Evolutionary conservation across 2,888 invertebrate genomes (phyloP), one percentile per base, ranked within the genome.

Genomic region (Melangyna quadrimaculata): DNA sequence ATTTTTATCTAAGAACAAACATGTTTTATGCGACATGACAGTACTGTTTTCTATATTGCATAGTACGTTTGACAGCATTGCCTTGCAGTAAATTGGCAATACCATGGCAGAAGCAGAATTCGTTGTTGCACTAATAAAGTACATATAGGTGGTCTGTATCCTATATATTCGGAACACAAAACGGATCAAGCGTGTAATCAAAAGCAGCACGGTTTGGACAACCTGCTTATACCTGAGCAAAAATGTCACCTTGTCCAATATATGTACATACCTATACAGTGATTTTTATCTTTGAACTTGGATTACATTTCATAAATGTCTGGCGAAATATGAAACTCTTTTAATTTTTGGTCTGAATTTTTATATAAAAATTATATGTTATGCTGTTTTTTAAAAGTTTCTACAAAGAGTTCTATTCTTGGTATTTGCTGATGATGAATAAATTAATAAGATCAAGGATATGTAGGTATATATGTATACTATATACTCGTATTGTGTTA

Each of bases 241-340:
- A 48, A 48, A 63, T 29, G 37, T 29, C 57, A 55, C 75, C 32
- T 10, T 35, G 12, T 29, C 14, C n/a, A 51, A 35, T 59, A 51
- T 48, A 37, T n/a, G n/a, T n/a, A n/a, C n/a, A n/a, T n/a, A n/a
- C n/a, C n/a, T n/a, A 72, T 27, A 27, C 6, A 4, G 27, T 17
- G 22, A 65, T 43, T 32, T 51, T 51, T 71, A 59, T 40, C 78
- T 83, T 83, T 83, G 78, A 83, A 79, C 83, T 74, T 67, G 73
- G 78, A 65, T 79, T 74, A 45, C 57, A 57, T 83, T 83, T 65
- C 83, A 71, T 3, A 14, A 51, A 53, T 59, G 74, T 70, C 78
- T 83, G 73, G 37, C 3, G 77, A 59, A 72, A 73, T 55, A 17
- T 57, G 75, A 81, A 37, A 81, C 40, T 45, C 6, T 19, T 10